Evolutionary conservation across 2,888 invertebrate species (phyloP), one percentile per base, ranked within the genome.

Genomic region (Pollenia labialis): DNA sequence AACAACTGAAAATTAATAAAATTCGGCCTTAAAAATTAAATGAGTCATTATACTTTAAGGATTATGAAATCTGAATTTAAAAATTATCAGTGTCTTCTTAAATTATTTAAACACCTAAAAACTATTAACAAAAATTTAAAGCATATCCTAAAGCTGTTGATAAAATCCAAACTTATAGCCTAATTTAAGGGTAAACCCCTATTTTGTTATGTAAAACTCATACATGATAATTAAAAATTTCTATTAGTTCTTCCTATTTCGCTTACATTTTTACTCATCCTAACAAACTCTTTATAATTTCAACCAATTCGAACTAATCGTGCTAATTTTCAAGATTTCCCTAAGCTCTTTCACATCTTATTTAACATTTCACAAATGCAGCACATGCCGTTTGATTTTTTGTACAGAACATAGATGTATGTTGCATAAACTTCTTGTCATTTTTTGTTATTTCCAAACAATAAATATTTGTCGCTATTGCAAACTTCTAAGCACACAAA

Each of bases 271-370:
- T 18, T 9, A 52, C 14, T 40, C 54, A 16, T 6, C 32, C 58
- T 56, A 58, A 48, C 44, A 23, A 32, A 23, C 50, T 62, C 64
- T 85, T 79, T 74, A 18, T 66, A 74, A 75, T 66, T 60, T 74
- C 81, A 85, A 80, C 85, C 77, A 80, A 88, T 88, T 88, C 89
- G 89, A 91, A 91, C 92, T 64, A 92, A 92, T 92, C 92, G 92
- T 91, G 92, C 92, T 92, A 92, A 92, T 92, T 84, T 92, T 91
- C 91, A 92, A 92, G 92, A 92, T 92, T 92, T 92, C 92, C 92
- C 92, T 91, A 88, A 89, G 90, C 90, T 88, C 89, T 80, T 79
- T 87, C 86, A 85, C 88, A 86, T 88, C 87, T 88, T 87, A 66
- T 68, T 82, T 46, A 72, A 77, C 52, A 52, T 75, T 74, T 79